Base-by-base conservation (phyloP, 2,888 invertebrate species). In the Drosophila glabriapex region DNA sequence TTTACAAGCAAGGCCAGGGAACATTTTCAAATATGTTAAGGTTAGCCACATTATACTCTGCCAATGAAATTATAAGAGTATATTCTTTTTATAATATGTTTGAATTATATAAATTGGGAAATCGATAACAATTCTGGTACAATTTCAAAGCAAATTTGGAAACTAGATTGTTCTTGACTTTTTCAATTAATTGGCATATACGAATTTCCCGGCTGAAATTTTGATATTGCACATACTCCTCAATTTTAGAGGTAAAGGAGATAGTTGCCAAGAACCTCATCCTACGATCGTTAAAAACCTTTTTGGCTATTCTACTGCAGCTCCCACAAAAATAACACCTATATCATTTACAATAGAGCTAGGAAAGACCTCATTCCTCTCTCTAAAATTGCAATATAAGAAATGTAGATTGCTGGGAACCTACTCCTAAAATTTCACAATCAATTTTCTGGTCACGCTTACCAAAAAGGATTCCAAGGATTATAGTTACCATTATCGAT, bases 341-440 rank as follows among this genome's bases (percentile, higher is more conserved):
- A 22, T n/a, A 0, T 22, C 6, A 3, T 12, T 43, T 19, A 39
- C 19, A 39, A 7, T 37, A 6, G 37, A 14, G 16, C 6, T 16
- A 9, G 1, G 1, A 3, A n/a, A 22, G 3, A n/a, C 5, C n/a
- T 22, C 12, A 5, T 22, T 22, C 6, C 1, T 3, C 43, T 3
- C 6, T n/a, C 6, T 22, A 22, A 22, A 22, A 12, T 41, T n/a
- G 10, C n/a, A 4, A n/a, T 10, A 41, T n/a, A 19, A n/a, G 5
- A 5, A n/a, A 12, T 0, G 5, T 41, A 5, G 12, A 41, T n/a
- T 41, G 10, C n/a, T 41, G 2, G 2, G 2, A n/a, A 39, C 4
- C 7, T 2, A 19, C 4, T 39, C 7, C 39, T 39, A 9, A 39
- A 0, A 4, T 19, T 19, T 7, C 0, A 19, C 19, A 19, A 39